These are phyloP conservation scores for Oncorhynchus keta DNA, from an alignment of 2,113 vertebrate genomes.

Conservation along the genomic window DNA sequence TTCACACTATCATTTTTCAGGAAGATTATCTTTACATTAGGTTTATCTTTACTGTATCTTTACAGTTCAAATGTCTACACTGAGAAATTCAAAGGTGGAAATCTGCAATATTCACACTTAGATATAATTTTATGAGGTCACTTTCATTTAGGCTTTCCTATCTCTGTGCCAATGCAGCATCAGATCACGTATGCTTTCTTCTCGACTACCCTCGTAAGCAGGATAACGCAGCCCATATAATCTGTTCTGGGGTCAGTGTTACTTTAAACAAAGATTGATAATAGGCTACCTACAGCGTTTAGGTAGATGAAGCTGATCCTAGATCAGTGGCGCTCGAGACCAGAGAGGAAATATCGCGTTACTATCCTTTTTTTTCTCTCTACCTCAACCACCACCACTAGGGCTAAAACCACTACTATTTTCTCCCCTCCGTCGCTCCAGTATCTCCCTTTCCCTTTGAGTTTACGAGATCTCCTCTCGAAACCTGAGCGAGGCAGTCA, in stretches of 20 bases:
- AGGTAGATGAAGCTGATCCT: conserved; percentile 40
- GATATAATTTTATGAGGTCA: no score
- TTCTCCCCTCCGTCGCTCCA: conserved; percentile 15
- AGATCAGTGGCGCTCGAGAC: conserved; percentile 37
- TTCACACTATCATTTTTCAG: no score
- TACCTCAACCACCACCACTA: conserved; percentile 22
- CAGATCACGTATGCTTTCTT: neutral
- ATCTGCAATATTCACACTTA: no score
- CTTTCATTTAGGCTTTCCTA: no score
- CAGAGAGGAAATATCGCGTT: conserved; percentile 61
- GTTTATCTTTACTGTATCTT: no score
- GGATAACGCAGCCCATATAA: conserved; percentile 2
- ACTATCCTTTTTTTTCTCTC: conserved; percentile 23
- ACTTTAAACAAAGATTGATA: neutral
- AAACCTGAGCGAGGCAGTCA: conserved; percentile 55
- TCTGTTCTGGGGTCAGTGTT: conserved; percentile 40
- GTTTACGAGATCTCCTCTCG: conserved; percentile 62
- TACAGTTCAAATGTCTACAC: no score
- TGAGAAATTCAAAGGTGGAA: no score
- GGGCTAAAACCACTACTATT: conserved; percentile 1
- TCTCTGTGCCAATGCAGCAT: conserved; percentile 26
- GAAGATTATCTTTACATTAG: no score
- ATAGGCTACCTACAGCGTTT: neutral
- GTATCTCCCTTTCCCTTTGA: conserved; percentile 24
- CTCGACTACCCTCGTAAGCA: conserved; percentile 1